These are phyloP conservation scores for Trachelus tabidus DNA, from an alignment of 2,888 invertebrate species.

Conservation along the genomic window DNA sequence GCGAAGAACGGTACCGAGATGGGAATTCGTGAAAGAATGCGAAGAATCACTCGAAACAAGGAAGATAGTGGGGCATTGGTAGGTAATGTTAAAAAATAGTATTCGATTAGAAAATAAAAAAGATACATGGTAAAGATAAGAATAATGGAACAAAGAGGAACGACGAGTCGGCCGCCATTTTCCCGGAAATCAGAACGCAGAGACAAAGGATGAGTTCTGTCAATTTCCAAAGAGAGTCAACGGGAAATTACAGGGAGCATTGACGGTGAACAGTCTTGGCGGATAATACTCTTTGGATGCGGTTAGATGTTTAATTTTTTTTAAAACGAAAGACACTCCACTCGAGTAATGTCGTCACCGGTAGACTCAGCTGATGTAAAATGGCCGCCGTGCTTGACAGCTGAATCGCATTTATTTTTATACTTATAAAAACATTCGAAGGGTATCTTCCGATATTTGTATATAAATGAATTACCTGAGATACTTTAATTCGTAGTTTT, in stretches of 20 bases:
- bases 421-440: neutral
- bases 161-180: neutral
- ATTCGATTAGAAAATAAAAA: neutral
- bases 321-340: slow-evolving; percentile 28
- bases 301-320: neutral
- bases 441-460: neutral
- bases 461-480: neutral
- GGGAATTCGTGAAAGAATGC: neutral
- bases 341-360: slow-evolving; percentile 38
- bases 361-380: slow-evolving; percentile 46
- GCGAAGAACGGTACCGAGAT: neutral
- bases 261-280: neutral
- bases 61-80: neutral
- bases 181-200: neutral
- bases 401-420: slow-evolving; percentile 20
- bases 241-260: neutral
- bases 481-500: neutral
- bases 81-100: neutral
- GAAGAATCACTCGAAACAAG: neutral
- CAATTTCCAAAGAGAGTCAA: neutral
- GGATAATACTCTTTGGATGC: neutral
- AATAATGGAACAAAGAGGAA: neutral
- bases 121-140: neutral
- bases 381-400: slow-evolving; percentile 45
- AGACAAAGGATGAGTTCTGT: neutral